Percentiles rank a stretch among this genome's conserved stretches.
These are phyloP conservation scores for Yponomeuta malinellus DNA, from an alignment of 2,888 invertebrate genomes.

Conservation along the genomic window DNA sequence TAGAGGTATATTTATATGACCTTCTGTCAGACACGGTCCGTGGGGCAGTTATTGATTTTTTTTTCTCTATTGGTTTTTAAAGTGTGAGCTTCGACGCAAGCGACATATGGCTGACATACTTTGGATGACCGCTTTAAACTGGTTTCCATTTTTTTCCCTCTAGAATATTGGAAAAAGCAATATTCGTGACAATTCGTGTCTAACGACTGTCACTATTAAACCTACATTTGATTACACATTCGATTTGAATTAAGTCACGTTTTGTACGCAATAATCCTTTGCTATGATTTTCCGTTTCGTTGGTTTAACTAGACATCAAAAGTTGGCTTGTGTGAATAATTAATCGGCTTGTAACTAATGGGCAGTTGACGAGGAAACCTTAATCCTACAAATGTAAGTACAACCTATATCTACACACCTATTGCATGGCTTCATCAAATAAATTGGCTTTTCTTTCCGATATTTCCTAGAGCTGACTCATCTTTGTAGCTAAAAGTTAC, in stretches of 20 bases:
- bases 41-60: constrained; percentile 58
- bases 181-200: background rate
- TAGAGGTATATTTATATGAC: constrained; percentile 57
- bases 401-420: constrained; percentile 19
- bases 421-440: constrained; percentile 24
- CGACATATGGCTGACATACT: constrained; percentile 65
- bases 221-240: background rate
- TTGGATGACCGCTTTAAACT: constrained; percentile 40
- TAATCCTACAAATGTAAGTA: constrained; percentile 21
- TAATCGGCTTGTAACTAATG: constrained; percentile 26
- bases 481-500: constrained; percentile 46
- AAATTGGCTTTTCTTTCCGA: background rate
- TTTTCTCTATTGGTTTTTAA: constrained; percentile 39
- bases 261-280: background rate
- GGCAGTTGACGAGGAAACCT: constrained; percentile 21
- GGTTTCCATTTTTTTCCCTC: constrained; percentile 42
- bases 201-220: background rate
- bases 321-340: constrained; percentile 22
- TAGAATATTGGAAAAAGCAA: constrained; percentile 17
- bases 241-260: background rate
- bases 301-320: constrained; percentile 19
- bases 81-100: constrained; percentile 39
- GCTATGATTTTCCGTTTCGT: constrained; percentile 10
- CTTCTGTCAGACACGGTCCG: constrained; percentile 61
- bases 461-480: background rate